These are phyloP conservation scores for Eueides isabella DNA, from an alignment of 1,140 invertebrate species.

Conservation along the genomic window DNA sequence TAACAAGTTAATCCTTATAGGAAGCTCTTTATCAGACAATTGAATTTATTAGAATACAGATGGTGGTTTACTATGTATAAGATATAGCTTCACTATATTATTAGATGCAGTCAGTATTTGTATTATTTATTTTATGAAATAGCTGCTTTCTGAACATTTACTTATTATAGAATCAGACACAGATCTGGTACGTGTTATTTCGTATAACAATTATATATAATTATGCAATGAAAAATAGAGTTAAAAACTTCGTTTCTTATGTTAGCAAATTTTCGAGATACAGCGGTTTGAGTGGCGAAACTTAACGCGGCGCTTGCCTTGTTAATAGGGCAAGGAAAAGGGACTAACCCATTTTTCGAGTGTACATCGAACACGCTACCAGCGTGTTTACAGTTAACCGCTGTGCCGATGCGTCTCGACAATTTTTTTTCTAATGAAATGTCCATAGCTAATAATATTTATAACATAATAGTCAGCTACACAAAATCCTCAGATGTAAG, in stretches of 20 bases:
- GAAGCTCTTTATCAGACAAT: not conserved
- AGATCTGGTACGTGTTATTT: not conserved
- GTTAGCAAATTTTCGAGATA: no score
- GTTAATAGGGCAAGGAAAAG: no score
- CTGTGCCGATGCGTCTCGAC: no score
- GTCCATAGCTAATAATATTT: conserved; percentile 26
- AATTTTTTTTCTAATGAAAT: conserved; percentile 14
- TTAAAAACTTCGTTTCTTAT: no score
- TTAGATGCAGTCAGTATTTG: not conserved
- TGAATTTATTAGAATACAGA: conserved; percentile 5
- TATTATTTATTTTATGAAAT: not conserved
- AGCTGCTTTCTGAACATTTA: not conserved
- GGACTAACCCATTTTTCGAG: no score
- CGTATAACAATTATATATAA: not conserved
- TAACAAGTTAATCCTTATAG: not conserved
- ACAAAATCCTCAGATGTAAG: conserved; percentile 67
- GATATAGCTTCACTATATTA: not conserved
- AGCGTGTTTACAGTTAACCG: not conserved
- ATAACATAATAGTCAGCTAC: conserved; percentile 57
- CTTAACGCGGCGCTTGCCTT: no score
- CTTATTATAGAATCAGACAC: not conserved
- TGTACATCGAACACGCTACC: no score
- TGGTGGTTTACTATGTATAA: not conserved
- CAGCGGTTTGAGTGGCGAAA: no score
- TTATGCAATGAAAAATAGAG: no score